Percentiles rank a stretch among this genome's conserved stretches.
These are phyloP conservation scores for Alethe diademata DNA, from an alignment of 2,113 vertebrate species.

Conservation along the genomic window DNA sequence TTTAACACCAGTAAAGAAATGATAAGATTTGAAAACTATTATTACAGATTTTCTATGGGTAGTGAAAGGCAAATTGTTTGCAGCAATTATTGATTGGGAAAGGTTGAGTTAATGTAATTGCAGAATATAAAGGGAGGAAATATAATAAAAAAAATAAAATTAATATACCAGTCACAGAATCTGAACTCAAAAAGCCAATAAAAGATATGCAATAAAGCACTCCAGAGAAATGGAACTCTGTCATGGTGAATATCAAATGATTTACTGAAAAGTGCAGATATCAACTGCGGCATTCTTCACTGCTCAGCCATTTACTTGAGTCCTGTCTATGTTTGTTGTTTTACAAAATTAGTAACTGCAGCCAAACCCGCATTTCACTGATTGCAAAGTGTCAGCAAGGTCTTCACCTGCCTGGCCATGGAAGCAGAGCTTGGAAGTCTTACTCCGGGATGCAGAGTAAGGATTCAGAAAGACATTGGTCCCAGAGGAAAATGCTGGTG, in stretches of 20 bases:
- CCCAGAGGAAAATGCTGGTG: constrained; percentile 31
- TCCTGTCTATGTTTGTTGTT: background rate
- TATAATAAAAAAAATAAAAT: constrained; percentile 21
- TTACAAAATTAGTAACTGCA: background rate
- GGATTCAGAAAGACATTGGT: background rate
- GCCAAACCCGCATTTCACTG: background rate
- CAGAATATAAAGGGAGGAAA: background rate
- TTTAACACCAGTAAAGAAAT: constrained; percentile 34
- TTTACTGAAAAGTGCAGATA: background rate
- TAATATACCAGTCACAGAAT: background rate
- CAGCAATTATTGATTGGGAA: background rate
- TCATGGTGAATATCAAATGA: background rate
- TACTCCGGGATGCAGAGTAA: background rate
- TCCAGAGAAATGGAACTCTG: background rate
- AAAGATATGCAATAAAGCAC: background rate
- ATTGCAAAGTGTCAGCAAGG: constrained; percentile 7
- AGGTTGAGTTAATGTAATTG: constrained; percentile 19
- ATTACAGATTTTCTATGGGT: background rate
- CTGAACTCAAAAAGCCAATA: background rate
- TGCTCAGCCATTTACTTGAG: background rate
- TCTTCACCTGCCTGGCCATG: background rate
- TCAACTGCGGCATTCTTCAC: background rate
- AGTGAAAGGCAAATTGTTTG: constrained; percentile 50
- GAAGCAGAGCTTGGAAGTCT: background rate
- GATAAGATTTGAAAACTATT: background rate